Percentiles rank a stretch among this genome's conserved stretches.
phyloP scores from a whole-genome alignment of 2,888 invertebrate species.

The Synergus laeviventris region DNA sequence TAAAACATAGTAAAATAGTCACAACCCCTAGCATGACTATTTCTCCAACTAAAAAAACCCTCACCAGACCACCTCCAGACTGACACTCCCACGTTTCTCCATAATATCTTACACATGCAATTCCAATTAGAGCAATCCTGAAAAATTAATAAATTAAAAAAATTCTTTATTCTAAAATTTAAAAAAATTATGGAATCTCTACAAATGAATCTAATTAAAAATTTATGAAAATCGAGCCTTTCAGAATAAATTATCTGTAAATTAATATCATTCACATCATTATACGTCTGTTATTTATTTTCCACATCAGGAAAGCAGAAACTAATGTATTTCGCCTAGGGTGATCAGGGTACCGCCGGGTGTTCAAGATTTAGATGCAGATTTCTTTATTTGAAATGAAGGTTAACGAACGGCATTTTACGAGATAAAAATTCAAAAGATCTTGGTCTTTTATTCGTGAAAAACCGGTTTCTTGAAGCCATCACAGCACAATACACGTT shows the following conservation, averaged over 20 bases:
- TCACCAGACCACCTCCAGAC: constrained; percentile 84
- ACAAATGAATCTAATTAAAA: no score
- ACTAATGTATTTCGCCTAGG: not conserved
- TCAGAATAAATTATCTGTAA: constrained; percentile 14
- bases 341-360: not conserved
- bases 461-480: constrained; percentile 25
- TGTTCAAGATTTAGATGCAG: not conserved
- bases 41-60: constrained; percentile 85
- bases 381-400: not conserved
- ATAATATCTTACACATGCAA: constrained; percentile 82
- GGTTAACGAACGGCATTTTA: not conserved
- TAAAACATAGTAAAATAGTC: constrained; percentile 81
- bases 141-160: constrained; percentile 46
- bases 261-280: no score
- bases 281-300: not conserved
- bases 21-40: constrained; percentile 81
- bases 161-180: no score
- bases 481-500: not conserved
- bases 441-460: constrained; percentile 20
- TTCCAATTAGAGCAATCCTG: constrained; percentile 83
- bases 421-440: constrained; percentile 9
- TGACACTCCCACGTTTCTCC: constrained; percentile 84
- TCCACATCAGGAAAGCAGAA: not conserved
- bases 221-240: no score
- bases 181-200: no score